Percentiles rank a stretch among this genome's conserved stretches.
These are phyloP conservation scores for Trichopria drosophilae DNA, from an alignment of 2,888 invertebrate species.

Conservation along the genomic window DNA sequence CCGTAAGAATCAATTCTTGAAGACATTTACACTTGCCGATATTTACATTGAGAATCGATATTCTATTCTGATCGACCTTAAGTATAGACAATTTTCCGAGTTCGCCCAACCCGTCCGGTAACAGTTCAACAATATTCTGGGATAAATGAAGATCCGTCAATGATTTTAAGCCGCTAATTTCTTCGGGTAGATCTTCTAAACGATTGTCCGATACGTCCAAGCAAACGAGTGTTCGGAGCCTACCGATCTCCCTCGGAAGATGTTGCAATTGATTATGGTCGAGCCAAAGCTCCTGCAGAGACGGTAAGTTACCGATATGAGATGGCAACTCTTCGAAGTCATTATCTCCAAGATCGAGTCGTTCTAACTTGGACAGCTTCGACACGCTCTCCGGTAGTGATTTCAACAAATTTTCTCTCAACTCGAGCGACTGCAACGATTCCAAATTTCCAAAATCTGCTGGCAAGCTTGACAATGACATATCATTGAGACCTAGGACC, in stretches of 20 bases:
- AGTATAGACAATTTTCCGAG: slow-evolving; percentile 90
- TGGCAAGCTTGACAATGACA: slow-evolving; percentile 93
- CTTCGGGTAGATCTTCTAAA: slow-evolving; percentile 90
- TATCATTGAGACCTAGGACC: slow-evolving; percentile 94
- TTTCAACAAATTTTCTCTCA: slow-evolving; percentile 95
- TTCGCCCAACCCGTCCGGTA: slow-evolving; percentile 91
- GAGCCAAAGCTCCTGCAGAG: slow-evolving; percentile 94
- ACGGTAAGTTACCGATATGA: slow-evolving; percentile 89
- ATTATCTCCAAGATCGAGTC: slow-evolving; percentile 96
- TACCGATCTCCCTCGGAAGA: slow-evolving; percentile 90
- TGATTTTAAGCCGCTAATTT: slow-evolving; percentile 86
- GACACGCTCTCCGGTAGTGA: slow-evolving; percentile 90
- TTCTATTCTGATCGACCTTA: slow-evolving; percentile 94
- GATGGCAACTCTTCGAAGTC: slow-evolving; percentile 96
- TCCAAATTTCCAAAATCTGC: slow-evolving; percentile 93
- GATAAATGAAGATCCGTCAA: slow-evolving; percentile 95
- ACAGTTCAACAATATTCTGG: slow-evolving; percentile 89
- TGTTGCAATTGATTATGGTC: slow-evolving; percentile 96
- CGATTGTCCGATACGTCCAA: slow-evolving; percentile 96
- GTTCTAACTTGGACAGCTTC: slow-evolving; percentile 83
- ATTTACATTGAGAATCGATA: slow-evolving; percentile 79
- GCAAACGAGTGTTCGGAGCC: slow-evolving; percentile 84
- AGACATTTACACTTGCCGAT: slow-evolving; percentile 90
- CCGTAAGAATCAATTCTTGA: slow-evolving; percentile 96
- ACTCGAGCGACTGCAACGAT: slow-evolving; percentile 89